Evolutionary conservation across 1,140 invertebrate genomes (phyloP).

Genomic region (Goniozus legneri): DNA sequence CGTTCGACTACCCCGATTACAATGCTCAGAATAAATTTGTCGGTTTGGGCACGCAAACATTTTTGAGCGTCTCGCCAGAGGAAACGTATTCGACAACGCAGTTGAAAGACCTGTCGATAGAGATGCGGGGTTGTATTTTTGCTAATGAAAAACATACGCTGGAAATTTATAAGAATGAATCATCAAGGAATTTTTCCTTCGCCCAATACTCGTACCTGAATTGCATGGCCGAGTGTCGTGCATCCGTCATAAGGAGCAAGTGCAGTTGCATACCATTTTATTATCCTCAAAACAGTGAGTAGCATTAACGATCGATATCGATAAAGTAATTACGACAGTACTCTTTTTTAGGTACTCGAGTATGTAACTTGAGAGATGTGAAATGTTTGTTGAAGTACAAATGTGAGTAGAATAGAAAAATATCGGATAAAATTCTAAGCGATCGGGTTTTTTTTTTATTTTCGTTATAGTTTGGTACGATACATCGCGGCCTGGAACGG

Average conservation of each 20-base stretch:
- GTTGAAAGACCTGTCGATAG: constrained; percentile 48
- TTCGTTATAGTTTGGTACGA: constrained; percentile 23
- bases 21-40: constrained; percentile 58
- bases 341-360: constrained; percentile 23
- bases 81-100: constrained; percentile 58
- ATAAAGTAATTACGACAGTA: background rate
- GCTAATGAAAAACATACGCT: constrained; percentile 43
- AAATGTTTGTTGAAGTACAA: constrained; percentile 43
- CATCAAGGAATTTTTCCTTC: constrained; percentile 25
- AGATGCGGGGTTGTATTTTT: constrained; percentile 59
- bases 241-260: constrained; percentile 39
- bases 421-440: too few relatives aligned
- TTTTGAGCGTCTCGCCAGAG: constrained; percentile 59
- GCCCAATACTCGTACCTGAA: constrained; percentile 61
- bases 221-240: constrained; percentile 60
- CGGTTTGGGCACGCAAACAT: constrained; percentile 53
- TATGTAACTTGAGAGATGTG: constrained; percentile 53
- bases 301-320: background rate
- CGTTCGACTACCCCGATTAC: constrained; percentile 61
- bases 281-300: constrained; percentile 54
- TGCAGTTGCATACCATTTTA: constrained; percentile 63
- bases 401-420: constrained; percentile 36
- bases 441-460: constrained; percentile 2
- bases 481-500: constrained; percentile 27
- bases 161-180: constrained; percentile 24